Percentiles rank a stretch among this genome's conserved stretches.
phyloP scores from a whole-genome alignment of 2,113 vertebrate genomes.

The Esox niger region DNA sequence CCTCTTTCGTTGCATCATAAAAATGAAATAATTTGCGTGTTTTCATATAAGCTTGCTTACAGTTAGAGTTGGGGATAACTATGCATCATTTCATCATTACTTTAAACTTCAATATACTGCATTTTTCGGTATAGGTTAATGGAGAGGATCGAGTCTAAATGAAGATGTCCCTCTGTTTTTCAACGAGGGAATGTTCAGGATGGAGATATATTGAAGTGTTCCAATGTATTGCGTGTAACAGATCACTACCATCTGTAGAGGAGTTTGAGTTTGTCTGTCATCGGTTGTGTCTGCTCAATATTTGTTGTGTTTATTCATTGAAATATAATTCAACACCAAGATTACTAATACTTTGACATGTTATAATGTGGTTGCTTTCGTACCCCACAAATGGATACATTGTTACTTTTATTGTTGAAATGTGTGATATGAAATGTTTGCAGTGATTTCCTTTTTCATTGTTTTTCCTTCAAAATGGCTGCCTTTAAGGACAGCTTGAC shows the following conservation, averaged over 20 bases:
- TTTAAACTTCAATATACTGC: not conserved
- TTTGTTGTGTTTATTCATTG: not conserved
- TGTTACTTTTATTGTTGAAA: conserved; percentile 43
- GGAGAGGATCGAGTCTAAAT: conserved; percentile 17
- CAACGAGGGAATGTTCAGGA: conserved; percentile 1
- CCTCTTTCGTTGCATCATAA: too few species aligned
- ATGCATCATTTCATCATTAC: not conserved
- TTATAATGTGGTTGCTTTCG: conserved; percentile 48
- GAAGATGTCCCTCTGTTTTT: not conserved
- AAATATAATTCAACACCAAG: too few species aligned
- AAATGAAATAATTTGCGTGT: not conserved
- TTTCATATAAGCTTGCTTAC: not conserved
- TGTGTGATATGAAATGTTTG: conserved; percentile 43
- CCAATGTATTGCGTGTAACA: too few species aligned
- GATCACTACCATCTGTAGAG: too few species aligned
- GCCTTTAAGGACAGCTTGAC: conserved; percentile 20
- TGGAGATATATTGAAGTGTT: too few species aligned
- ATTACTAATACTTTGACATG: conserved; percentile 37
- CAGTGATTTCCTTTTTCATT: conserved; percentile 6
- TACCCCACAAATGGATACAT: conserved; percentile 21
- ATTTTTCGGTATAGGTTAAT: conserved; percentile 36
- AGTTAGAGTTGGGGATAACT: not conserved
- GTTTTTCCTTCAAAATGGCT: conserved; percentile 6
- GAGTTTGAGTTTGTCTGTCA: not conserved
- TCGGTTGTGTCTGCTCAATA: conserved; percentile 25